A percentile compares a stretch with the other conserved stretches of the same genome.
Conservation (phyloP, 2,888 invertebrate species). For the Villa cingulata region DNA sequence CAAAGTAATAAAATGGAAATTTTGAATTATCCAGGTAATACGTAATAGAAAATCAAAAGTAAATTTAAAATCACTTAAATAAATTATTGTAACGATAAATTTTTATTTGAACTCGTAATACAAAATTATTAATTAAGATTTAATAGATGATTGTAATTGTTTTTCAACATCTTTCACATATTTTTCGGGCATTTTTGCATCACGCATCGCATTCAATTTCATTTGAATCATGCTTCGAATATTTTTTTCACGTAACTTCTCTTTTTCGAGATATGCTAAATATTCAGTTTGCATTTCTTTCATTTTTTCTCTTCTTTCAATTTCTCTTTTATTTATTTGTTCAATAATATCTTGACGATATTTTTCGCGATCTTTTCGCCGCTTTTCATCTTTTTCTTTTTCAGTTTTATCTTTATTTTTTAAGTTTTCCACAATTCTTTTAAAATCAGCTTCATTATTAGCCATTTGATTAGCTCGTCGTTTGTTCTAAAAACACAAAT, state of each 20-base stretch:
- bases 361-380: slow-evolving; percentile 21
- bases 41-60: no score
- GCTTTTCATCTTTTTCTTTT: slow-evolving; percentile 21
- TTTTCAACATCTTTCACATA: slow-evolving; percentile 33
- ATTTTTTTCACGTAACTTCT: slow-evolving; percentile 28
- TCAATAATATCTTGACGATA: slow-evolving; percentile 31
- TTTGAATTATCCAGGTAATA: no score
- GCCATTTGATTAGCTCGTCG: slow-evolving; percentile 30
- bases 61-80: no score
- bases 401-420: slow-evolving; percentile 28
- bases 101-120: not conserved
- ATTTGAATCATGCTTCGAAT: slow-evolving; percentile 29
- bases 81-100: no score
- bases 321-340: slow-evolving; percentile 31
- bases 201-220: slow-evolving; percentile 31
- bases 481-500: slow-evolving; percentile 17
- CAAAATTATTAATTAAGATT: slow-evolving; percentile 6
- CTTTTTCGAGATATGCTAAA: slow-evolving; percentile 28
- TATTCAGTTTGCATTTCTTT: slow-evolving; percentile 26
- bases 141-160: slow-evolving; percentile 13
- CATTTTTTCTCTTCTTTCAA: slow-evolving; percentile 24
- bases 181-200: slow-evolving; percentile 33
- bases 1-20: no score
- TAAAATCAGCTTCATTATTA: slow-evolving; percentile 31
- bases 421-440: slow-evolving; percentile 25